Conservation (phyloP, 2,888 invertebrate species). For the Nemotelus pantherinus region DNA sequence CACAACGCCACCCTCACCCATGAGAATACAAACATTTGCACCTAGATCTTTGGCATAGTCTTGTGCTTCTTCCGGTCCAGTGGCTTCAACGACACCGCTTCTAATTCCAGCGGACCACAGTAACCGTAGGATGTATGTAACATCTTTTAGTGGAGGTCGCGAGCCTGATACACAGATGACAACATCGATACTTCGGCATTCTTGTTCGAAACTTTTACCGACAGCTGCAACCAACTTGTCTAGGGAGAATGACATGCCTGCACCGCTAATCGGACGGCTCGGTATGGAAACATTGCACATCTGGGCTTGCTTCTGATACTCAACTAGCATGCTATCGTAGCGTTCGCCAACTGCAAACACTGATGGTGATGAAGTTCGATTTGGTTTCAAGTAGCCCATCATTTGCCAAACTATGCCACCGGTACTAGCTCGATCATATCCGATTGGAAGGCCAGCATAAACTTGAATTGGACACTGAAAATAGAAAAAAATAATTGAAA, state of each 20-base stretch:
- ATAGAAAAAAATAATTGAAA: neutral
- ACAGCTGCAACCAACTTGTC: slow-evolving; percentile 78
- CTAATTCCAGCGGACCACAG: slow-evolving; percentile 79
- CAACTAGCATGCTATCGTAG: slow-evolving; percentile 83
- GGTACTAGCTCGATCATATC: slow-evolving; percentile 67
- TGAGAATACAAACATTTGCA: slow-evolving; percentile 72
- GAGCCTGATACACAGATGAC: slow-evolving; percentile 74
- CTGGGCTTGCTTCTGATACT: slow-evolving; percentile 69
- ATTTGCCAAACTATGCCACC: slow-evolving; percentile 73
- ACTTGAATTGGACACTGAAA: slow-evolving; percentile 69
- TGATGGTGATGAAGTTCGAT: slow-evolving; percentile 67
- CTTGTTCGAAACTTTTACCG: slow-evolving; percentile 67
- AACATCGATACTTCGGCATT: slow-evolving; percentile 70
- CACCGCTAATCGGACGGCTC: slow-evolving; percentile 67
- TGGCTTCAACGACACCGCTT: slow-evolving; percentile 71
- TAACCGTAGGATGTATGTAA: slow-evolving; percentile 69
- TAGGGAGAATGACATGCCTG: slow-evolving; percentile 85
- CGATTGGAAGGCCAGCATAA: slow-evolving; percentile 65
- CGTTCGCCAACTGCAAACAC: slow-evolving; percentile 90
- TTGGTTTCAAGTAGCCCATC: slow-evolving; percentile 61
- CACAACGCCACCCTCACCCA: slow-evolving; percentile 62
- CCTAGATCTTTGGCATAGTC: slow-evolving; percentile 70
- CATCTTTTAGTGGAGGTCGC: slow-evolving; percentile 68
- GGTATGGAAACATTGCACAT: slow-evolving; percentile 60
- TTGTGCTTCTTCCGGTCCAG: slow-evolving; percentile 73